Evolutionary conservation across 2,113 vertebrate genomes (phyloP).

Genomic region (Notarius lentiginosus): DNA sequence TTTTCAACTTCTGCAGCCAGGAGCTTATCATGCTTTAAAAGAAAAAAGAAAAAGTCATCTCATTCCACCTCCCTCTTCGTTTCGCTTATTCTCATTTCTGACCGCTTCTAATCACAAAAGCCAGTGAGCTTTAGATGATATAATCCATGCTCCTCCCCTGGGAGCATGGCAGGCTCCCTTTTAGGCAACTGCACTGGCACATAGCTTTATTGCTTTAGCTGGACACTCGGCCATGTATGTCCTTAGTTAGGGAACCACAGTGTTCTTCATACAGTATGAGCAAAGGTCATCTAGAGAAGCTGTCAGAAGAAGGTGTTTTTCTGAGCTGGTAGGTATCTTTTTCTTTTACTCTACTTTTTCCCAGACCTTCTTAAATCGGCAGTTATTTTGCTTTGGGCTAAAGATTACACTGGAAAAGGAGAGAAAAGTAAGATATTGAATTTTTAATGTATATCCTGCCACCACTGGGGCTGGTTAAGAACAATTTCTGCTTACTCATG

Average conservation of each 20-base stretch:
- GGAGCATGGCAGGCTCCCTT: conserved; percentile 10
- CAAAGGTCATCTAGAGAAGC: neutral
- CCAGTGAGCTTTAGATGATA: conserved; percentile 20
- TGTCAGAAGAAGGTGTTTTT: neutral
- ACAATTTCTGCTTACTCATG: neutral
- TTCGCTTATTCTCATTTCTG: conserved; percentile 23
- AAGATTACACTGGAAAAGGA: conserved; percentile 9
- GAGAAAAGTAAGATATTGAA: neutral
- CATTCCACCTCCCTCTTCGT: conserved; percentile 8
- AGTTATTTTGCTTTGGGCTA: conserved; percentile 10
- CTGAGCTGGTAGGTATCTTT: conserved; percentile 35
- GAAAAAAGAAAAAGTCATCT: conserved; percentile 11
- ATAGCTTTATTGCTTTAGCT: conserved; percentile 1
- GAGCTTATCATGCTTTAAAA: neutral
- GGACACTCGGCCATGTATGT: conserved; percentile 16
- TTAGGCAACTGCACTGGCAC: conserved; percentile 13
- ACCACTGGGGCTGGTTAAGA: neutral
- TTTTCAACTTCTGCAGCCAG: neutral
- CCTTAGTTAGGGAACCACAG: neutral
- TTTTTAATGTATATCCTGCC: neutral
- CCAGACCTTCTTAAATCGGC: conserved; percentile 13
- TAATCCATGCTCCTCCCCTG: conserved; percentile 42
- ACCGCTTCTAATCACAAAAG: neutral
- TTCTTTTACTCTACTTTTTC: neutral
- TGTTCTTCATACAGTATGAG: neutral